phyloP scores from a whole-genome alignment of 2,888 invertebrate species.

The Eugnorisma glareosa region DNA sequence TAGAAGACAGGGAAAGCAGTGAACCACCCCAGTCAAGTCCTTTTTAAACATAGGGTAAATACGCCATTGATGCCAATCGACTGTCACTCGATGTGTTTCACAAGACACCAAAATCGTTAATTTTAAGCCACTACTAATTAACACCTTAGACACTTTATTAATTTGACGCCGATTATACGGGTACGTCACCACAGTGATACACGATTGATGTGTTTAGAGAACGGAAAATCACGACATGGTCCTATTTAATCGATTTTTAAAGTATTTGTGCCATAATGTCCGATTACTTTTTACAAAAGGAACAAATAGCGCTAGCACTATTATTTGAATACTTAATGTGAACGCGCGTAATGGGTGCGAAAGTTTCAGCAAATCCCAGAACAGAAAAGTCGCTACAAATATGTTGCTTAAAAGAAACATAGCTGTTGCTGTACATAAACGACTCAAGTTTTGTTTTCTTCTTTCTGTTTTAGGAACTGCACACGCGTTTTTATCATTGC shows the following conservation, averaged over 20 bases:
- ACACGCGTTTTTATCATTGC: not conserved
- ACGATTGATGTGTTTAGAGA: not conserved
- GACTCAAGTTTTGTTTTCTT: slow-evolving; percentile 2
- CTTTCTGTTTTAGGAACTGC: not conserved
- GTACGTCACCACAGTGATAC: not conserved
- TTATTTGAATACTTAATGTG: slow-evolving; percentile 14
- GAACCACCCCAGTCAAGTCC: no score
- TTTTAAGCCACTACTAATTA: not conserved
- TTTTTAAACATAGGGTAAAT: not conserved
- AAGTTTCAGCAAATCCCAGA: not conserved
- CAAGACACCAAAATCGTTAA: not conserved
- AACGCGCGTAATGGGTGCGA: not conserved
- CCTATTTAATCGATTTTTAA: not conserved
- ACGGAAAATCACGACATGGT: not conserved
- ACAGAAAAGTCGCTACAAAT: not conserved
- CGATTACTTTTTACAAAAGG: slow-evolving; percentile 28
- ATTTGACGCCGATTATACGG: not conserved
- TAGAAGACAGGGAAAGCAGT: not conserved
- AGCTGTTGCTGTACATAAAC: slow-evolving; percentile 1
- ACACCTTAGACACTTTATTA: not conserved
- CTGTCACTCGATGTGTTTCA: not conserved
- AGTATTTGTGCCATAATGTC: not conserved
- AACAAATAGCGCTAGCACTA: slow-evolving; percentile 9
- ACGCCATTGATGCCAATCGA: not conserved
- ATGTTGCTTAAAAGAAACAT: slow-evolving; percentile 4